Evolutionary conservation across 1,140 invertebrate genomes (phyloP).

Genomic region (Charaxes varanes): DNA sequence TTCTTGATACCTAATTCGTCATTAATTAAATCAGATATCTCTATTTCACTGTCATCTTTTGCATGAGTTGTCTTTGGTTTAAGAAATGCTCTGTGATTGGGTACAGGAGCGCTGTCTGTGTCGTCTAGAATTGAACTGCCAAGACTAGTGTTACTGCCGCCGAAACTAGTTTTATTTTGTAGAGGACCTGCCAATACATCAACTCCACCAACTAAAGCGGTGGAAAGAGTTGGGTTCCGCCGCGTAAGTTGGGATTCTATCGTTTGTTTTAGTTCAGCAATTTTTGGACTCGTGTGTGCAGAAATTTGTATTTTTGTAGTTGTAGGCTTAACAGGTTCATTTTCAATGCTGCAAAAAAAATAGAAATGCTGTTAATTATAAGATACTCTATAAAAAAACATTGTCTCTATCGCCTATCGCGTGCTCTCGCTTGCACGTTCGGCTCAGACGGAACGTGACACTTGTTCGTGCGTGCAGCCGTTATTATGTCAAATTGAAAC

Average conservation of each 20-base stretch:
- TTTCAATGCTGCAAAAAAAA: constrained; percentile 47
- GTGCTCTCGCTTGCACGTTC: no score
- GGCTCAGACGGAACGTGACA: no score
- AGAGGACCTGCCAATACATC: constrained; percentile 38
- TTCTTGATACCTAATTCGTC: constrained; percentile 46
- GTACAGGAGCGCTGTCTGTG: constrained; percentile 36
- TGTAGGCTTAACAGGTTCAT: constrained; percentile 37
- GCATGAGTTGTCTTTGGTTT: constrained; percentile 38
- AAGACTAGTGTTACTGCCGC: constrained; percentile 62
- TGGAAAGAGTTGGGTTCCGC: constrained; percentile 51
- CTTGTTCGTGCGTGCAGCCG: no score
- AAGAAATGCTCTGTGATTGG: constrained; percentile 35
- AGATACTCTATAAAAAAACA: no score
- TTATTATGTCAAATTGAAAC: not conserved
- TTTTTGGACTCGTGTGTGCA: constrained; percentile 52
- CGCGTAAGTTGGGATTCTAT: constrained; percentile 60
- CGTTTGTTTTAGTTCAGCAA: constrained; percentile 57
- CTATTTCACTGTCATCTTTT: constrained; percentile 64
- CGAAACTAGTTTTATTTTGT: constrained; percentile 34
- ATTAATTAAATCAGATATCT: constrained; percentile 60
- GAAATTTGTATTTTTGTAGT: constrained; percentile 35
- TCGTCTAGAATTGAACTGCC: constrained; percentile 66
- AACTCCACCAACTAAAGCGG: constrained; percentile 41
- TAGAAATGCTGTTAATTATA: constrained; percentile 5
- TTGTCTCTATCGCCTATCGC: no score